Conservation (phyloP, 2,797 vertebrate genomes). For the Spinus olivaceus region DNA sequence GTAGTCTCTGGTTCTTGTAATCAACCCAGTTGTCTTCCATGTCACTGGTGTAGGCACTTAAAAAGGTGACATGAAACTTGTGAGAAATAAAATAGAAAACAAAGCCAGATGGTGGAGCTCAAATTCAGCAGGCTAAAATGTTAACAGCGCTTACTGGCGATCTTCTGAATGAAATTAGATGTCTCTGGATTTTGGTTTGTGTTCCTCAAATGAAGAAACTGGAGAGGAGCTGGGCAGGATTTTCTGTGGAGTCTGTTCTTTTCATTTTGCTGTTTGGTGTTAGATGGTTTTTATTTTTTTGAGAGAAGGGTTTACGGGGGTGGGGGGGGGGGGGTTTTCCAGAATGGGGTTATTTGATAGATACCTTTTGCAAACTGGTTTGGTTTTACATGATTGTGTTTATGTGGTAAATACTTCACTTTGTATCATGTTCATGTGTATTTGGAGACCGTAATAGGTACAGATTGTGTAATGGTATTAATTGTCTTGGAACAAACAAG, state of each 20-base stretch:
- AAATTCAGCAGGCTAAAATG: background rate
- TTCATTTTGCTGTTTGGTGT: background rate
- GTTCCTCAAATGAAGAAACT: background rate
- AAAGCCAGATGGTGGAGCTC: background rate
- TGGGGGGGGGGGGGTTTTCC: too few relatives aligned
- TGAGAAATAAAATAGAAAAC: background rate
- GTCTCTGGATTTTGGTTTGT: background rate
- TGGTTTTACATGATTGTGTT: background rate
- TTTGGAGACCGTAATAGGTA: background rate
- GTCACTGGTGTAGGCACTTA: fast-evolving
- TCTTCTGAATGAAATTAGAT: background rate
- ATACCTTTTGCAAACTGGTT: background rate
- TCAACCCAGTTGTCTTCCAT: background rate
- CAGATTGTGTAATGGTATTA: background rate
- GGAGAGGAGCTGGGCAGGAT: background rate
- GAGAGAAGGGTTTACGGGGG: background rate
- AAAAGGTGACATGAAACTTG: background rate
- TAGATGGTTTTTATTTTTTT: background rate
- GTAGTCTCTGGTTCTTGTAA: background rate
- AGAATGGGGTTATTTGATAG: background rate
- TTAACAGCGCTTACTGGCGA: background rate
- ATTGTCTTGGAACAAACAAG: background rate
- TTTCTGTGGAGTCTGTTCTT: background rate
- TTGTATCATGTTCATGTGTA: background rate
- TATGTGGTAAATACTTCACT: background rate